A percentile compares a stretch with the other conserved stretches of the same genome.
These are phyloP conservation scores for Leptopilina drosophilae DNA, from an alignment of 2,888 invertebrate species.

Conservation along the genomic window DNA sequence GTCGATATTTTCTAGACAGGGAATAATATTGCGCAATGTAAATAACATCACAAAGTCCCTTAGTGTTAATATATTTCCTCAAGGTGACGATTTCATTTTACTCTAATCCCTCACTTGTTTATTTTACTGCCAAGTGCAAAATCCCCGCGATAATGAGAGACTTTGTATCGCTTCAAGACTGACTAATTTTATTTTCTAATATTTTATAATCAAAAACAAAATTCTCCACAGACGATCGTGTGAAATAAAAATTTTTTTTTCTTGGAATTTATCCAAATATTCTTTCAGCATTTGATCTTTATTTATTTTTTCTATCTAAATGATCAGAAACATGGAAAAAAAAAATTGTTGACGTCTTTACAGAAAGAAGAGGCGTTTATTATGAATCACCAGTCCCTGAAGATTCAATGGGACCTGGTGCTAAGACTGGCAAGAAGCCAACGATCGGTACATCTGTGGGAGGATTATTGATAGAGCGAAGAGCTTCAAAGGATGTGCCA, in stretches of 20 bases:
- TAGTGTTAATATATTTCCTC: constrained; percentile 42
- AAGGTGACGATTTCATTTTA: constrained; percentile 34
- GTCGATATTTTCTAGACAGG: constrained; percentile 24
- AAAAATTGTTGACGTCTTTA: constrained; percentile 62
- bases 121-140: neutral
- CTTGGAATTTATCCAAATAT: too few relatives aligned
- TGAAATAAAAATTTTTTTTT: too few relatives aligned
- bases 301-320: too few relatives aligned
- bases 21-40: constrained; percentile 39
- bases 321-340: neutral
- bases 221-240: too few relatives aligned
- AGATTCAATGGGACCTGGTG: constrained; percentile 71
- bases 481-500: constrained; percentile 51
- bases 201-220: too few relatives aligned
- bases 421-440: constrained; percentile 63
- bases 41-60: constrained; percentile 45
- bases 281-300: too few relatives aligned
- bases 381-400: constrained; percentile 77
- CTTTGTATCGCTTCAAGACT: neutral
- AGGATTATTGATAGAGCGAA: constrained; percentile 56
- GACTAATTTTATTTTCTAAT: too few relatives aligned
- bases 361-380: constrained; percentile 79
- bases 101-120: constrained; percentile 14
- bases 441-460: constrained; percentile 62
- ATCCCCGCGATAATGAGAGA: neutral